phyloP scores from a whole-genome alignment of 2,888 invertebrate genomes.

The Branchipolynoe longqiensis region DNA sequence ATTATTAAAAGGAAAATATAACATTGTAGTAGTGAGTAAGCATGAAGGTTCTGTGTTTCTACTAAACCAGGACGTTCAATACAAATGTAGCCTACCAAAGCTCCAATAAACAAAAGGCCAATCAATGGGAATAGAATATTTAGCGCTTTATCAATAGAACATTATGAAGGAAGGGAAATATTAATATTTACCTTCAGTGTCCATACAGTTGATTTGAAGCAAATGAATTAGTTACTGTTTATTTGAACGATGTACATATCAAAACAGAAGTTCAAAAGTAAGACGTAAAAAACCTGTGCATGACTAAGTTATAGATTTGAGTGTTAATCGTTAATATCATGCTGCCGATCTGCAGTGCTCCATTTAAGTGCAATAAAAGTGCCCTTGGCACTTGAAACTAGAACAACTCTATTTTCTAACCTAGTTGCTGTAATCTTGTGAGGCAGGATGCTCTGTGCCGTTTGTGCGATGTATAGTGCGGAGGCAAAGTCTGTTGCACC shows the following conservation, averaged over 20 bases:
- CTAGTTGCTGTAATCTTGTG: background rate
- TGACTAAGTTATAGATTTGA: background rate
- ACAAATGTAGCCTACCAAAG: background rate
- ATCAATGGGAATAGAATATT: background rate
- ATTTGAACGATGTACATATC: conserved; percentile 26
- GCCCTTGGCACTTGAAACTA: background rate
- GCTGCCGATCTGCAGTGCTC: background rate
- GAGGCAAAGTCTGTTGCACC: too few species aligned
- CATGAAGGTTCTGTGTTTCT: background rate
- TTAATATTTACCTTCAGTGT: background rate
- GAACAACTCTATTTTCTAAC: conserved; percentile 33
- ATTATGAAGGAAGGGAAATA: background rate
- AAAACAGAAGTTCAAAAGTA: conserved; percentile 7
- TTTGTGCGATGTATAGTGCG: too few species aligned
- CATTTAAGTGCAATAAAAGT: conserved; percentile 26
- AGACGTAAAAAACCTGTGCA: too few species aligned
- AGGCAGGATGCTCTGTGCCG: too few species aligned
- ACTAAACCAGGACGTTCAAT: background rate
- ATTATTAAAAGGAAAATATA: background rate
- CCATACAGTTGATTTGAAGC: background rate
- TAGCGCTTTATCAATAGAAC: background rate
- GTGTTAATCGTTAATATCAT: background rate
- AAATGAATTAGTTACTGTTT: background rate
- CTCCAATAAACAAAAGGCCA: background rate
- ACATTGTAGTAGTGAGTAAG: background rate